phyloP scores from a whole-genome alignment of 2,888 invertebrate species.

The Rotaria socialis region DNA sequence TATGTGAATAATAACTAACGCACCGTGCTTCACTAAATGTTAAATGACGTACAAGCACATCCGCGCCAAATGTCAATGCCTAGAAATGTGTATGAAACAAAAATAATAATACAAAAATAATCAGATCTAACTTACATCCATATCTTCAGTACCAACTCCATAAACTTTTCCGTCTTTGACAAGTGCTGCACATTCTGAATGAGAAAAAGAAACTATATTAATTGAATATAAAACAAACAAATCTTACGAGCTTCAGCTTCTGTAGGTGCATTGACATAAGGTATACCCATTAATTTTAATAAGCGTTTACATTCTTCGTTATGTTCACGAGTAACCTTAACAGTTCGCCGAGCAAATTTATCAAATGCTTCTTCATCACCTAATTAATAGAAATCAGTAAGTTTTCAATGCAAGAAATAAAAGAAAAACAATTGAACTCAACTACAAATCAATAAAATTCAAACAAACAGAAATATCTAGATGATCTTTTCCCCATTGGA shows the following conservation, averaged over 20 bases:
- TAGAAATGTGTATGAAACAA: neutral
- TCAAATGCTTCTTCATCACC: slow-evolving; percentile 85
- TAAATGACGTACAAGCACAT: slow-evolving; percentile 78
- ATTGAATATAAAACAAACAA: neutral
- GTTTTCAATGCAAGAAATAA: too few species aligned
- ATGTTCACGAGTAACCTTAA: slow-evolving; percentile 75
- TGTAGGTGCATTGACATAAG: slow-evolving; percentile 70
- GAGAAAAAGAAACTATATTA: neutral
- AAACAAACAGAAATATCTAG: neutral
- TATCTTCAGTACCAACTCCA: slow-evolving; percentile 95
- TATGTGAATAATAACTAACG: neutral
- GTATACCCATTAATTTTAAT: slow-evolving; percentile 86
- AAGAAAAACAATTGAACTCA: too few species aligned
- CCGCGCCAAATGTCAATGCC: slow-evolving; percentile 84
- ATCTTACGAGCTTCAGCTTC: slow-evolving; percentile 35
- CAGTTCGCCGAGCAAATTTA: slow-evolving; percentile 84
- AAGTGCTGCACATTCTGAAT: slow-evolving; percentile 77
- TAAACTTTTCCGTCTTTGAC: slow-evolving; percentile 81
- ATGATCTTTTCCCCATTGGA: neutral
- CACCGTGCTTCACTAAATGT: slow-evolving; percentile 83
- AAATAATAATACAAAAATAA: neutral
- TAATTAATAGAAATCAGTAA: slow-evolving; percentile 51
- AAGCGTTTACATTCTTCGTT: slow-evolving; percentile 82
- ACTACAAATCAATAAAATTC: too few species aligned
- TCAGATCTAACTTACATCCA: slow-evolving; percentile 69